These are phyloP conservation scores for Yponomeuta malinellus DNA, from an alignment of 2,888 invertebrate genomes.

Conservation along the genomic window DNA sequence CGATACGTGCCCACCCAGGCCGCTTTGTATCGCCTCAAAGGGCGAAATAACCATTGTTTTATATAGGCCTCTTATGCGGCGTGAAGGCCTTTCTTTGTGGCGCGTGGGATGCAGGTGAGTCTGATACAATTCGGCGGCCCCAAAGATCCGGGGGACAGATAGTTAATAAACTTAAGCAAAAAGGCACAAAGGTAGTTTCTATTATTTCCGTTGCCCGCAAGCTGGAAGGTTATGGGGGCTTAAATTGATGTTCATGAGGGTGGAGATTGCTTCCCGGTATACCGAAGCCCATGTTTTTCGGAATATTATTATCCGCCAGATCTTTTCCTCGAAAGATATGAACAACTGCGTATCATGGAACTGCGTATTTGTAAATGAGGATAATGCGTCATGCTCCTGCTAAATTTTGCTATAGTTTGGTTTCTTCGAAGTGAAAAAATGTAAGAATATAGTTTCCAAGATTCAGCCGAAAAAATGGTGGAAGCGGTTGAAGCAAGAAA, in stretches of 20 bases:
- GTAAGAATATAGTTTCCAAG: neutral
- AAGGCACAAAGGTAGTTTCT: neutral
- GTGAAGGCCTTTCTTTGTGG: constrained; percentile 24
- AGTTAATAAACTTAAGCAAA: neutral
- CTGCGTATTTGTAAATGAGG: neutral
- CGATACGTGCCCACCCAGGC: constrained; percentile 52
- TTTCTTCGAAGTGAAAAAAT: neutral
- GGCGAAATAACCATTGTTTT: constrained; percentile 48
- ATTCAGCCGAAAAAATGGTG: neutral
- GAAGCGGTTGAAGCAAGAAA: constrained; percentile 36
- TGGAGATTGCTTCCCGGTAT: neutral
- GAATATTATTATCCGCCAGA: neutral
- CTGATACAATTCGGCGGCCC: neutral
- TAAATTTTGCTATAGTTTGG: neutral
- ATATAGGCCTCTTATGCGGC: constrained; percentile 27
- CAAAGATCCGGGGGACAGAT: neutral
- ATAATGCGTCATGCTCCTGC: neutral
- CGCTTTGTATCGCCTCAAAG: constrained; percentile 38
- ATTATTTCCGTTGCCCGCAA: neutral
- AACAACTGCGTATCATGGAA: neutral
- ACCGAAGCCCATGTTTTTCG: neutral
- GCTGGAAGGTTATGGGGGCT: neutral
- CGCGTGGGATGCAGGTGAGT: constrained; percentile 42
- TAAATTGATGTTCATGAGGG: constrained; percentile 7
- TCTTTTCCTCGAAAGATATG: neutral